Evolutionary conservation across 2,113 vertebrate genomes (phyloP).

Genomic region (Cariama cristata): DNA sequence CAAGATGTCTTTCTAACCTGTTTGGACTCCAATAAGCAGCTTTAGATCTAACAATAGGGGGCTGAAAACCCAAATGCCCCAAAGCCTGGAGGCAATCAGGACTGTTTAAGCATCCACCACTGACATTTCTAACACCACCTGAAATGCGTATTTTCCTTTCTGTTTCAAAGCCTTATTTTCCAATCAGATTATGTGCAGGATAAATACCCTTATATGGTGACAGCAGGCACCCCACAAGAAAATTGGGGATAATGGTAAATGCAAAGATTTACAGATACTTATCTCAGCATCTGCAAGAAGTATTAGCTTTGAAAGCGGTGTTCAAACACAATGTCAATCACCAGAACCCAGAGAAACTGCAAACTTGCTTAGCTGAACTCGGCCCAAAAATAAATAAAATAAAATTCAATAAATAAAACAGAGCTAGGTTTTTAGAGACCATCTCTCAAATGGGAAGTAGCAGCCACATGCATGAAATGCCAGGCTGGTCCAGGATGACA

Average conservation of each 20-base stretch:
- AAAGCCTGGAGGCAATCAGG: slow-evolving; percentile 59
- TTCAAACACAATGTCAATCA: slow-evolving; percentile 55
- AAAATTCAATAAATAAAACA: slow-evolving; percentile 6
- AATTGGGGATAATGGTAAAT: slow-evolving; percentile 70
- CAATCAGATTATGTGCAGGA: slow-evolving; percentile 64
- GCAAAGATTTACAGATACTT: slow-evolving; percentile 72
- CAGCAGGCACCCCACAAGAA: slow-evolving; percentile 68
- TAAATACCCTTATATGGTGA: slow-evolving; percentile 58
- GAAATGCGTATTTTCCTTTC: slow-evolving; percentile 59
- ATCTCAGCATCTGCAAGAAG: slow-evolving; percentile 69
- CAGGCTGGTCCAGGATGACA: not conserved
- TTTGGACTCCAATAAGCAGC: slow-evolving; percentile 50
- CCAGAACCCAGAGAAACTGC: slow-evolving; percentile 20
- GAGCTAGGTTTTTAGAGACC: not conserved
- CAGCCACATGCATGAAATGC: not conserved
- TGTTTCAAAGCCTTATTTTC: slow-evolving; percentile 65
- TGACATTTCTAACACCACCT: slow-evolving; percentile 64
- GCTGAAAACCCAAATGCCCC: slow-evolving; percentile 55
- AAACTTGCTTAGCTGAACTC: slow-evolving; percentile 12
- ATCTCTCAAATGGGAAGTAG: not conserved
- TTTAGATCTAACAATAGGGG: slow-evolving; percentile 65
- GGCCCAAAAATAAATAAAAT: not conserved
- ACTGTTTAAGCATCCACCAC: slow-evolving; percentile 41
- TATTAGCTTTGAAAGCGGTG: slow-evolving; percentile 48
- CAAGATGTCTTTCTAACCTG: slow-evolving; percentile 55